Evolutionary conservation across 1,140 invertebrate genomes (phyloP), one percentile per base, ranked within the genome.

Genomic region (Penaeus vannamei): DNA sequence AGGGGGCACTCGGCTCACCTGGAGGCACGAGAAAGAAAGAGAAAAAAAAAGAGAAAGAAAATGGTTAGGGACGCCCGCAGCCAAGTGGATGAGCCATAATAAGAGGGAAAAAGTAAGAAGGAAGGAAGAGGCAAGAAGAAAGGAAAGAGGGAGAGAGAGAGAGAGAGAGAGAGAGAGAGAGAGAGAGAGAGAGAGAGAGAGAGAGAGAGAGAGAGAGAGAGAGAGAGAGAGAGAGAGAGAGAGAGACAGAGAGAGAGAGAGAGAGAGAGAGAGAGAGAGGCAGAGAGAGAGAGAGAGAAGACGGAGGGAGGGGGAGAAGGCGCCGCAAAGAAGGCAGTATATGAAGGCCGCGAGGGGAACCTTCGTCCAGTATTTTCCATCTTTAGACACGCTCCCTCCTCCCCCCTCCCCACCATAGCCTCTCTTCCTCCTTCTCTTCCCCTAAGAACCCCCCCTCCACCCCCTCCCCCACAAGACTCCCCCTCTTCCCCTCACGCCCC

Each of bases 121-220:
- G 12, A 77, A 10, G 36, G 7, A 77, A 32, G 32, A 29, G 29
- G 36, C 36, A 32, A 12, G 76, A 77, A 32, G 36, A 32, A 77
- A n/a, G 36, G 76, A 77, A 32, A 23, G 23, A 23, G 76, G 29
- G 76, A 77, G 76, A 77, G 76, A 77, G 76, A 5, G 76, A 77
- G 76, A 77, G 53, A 22, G 5, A 23, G 46, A 46, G 36, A 23
- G 17, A 23, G 53, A 12, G 12, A 22, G 66, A 23, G 8, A 20
- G 66, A 23, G 22, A 14, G 66, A 69, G 66, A 14, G 22, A 14
- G 22, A 23, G 66, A 23, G 76, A 77, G 76, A 77, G 76, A 5
- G 76, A 77, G 76, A 77, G 53, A 22, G 5, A 23, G 46, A 46
- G 36, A 23, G 17, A 23, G 14, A 80, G 32, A 36, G 29, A 80